Evolutionary conservation across 1,140 invertebrate genomes (phyloP).

Genomic region (Ruditapes philippinarum): DNA sequence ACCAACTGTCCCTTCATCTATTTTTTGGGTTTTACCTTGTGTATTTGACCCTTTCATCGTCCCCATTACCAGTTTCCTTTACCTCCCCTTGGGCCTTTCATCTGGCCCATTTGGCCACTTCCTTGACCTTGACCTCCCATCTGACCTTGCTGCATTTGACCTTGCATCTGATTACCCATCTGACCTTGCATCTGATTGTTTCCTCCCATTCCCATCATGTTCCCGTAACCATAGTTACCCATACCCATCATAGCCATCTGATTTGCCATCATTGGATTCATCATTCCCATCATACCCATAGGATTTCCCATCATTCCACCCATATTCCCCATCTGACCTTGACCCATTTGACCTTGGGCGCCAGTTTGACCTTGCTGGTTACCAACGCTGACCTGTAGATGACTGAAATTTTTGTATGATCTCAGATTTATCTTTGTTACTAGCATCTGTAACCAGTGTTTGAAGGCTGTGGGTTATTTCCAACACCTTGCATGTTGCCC

Average conservation of each 20-base stretch:
- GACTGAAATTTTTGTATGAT: neutral
- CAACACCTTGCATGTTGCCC: conserved; percentile 7
- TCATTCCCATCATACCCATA: conserved; percentile 54
- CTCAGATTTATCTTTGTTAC: neutral
- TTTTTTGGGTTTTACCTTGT: too few relatives aligned
- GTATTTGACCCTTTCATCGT: neutral
- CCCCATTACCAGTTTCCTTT: neutral
- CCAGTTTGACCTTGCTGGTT: neutral
- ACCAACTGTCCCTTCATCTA: conserved; percentile 21
- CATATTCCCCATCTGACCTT: conserved; percentile 42
- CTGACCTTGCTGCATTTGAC: conserved; percentile 26
- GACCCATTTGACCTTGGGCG: neutral
- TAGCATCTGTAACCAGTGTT: neutral
- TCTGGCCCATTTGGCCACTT: neutral
- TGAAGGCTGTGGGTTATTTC: neutral
- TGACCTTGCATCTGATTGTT: conserved; percentile 35
- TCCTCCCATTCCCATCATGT: neutral
- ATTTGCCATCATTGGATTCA: conserved; percentile 55
- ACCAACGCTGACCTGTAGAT: neutral
- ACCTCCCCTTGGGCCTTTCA: neutral
- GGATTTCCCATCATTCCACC: conserved; percentile 16
- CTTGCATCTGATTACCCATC: conserved; percentile 44
- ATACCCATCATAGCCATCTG: conserved; percentile 52
- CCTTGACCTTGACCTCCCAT: neutral
- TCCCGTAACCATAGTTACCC: conserved; percentile 7